A percentile compares a stretch with the other conserved stretches of the same genome.
Evolutionary conservation across 2,888 invertebrate species (phyloP).

Genomic region (Exephanes ischioxanthus): DNA sequence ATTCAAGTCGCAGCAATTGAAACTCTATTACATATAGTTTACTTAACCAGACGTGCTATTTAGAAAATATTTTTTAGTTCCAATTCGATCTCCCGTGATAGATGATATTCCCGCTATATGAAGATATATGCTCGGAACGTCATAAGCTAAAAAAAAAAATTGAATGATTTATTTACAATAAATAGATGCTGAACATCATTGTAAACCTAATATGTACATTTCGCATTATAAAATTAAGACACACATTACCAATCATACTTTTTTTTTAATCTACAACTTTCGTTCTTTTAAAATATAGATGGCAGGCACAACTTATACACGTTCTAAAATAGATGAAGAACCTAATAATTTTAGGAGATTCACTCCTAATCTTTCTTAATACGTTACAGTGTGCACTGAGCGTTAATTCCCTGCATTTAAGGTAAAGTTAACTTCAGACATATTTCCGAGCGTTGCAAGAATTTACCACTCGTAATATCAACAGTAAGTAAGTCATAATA

Average conservation of each 20-base stretch:
- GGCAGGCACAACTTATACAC: background rate
- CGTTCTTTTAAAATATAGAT: conserved; percentile 10
- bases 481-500: background rate
- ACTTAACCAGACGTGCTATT: conserved; percentile 34
- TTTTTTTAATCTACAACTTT: background rate
- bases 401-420: background rate
- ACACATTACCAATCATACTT: conserved; percentile 14
- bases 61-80: background rate
- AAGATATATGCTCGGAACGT: background rate
- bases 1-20: background rate
- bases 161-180: conserved; percentile 61
- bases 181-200: conserved; percentile 24
- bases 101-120: background rate
- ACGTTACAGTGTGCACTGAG: conserved; percentile 16
- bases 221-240: conserved; percentile 15
- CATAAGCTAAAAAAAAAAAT: conserved; percentile 22
- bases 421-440: background rate
- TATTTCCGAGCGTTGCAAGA: background rate
- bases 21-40: conserved; percentile 8
- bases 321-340: background rate
- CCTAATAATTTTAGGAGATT: conserved; percentile 16
- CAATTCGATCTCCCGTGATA: background rate
- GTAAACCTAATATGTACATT: conserved; percentile 55
- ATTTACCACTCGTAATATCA: background rate
- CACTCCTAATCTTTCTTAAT: conserved; percentile 9